Evolutionary conservation across 2,888 invertebrate genomes (phyloP), one percentile per base, ranked within the genome.

Genomic region (Branchellion lobata): DNA sequence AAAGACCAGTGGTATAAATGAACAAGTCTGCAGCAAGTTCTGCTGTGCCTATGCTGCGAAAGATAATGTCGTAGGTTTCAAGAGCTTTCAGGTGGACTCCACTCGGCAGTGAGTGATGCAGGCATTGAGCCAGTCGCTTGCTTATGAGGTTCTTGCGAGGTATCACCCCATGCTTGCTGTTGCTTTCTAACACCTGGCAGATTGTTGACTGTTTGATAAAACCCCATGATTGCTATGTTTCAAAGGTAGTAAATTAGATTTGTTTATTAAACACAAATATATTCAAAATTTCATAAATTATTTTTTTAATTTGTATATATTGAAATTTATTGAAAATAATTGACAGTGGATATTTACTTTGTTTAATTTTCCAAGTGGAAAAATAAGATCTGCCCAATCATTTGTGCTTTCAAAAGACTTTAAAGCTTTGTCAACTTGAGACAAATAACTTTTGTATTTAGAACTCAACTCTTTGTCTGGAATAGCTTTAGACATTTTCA

Each of bases 381-480:
- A 92, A 85, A 96, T 95, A 77, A 95, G 90, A 89, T 96, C 95
- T 79, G 95, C 94, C 95, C 95, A 95, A 90, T 95, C 95, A 84
- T 93, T 93, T n/a, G 94, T 94, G 86, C 93, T 93, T 85, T 96
- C 95, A 88, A 95, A 96, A 87, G 92, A 93, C 86, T 93, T 93
- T 82, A 95, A 89, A 24, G 94, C 94, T 87, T 93, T 94, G 86
- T 95, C 95, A 78, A 95, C 80, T 81, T 87, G 86, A 24, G 85
- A 85, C 74, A 86, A 86, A 83, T 87, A 87, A 0, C 92, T 91
- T 84, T 93, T 90, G 88, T 93, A 94, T 87, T 93, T 93, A 29
- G 92, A 91, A 88, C 93, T 93, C 84, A 91, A 92, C 90, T 93
- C 91, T 65, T 93, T 89, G 86, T 93, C 93, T 57, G n/a, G 21